Base-by-base conservation (phyloP, 2,888 invertebrate genomes). In the Plutella xylostella region DNA sequence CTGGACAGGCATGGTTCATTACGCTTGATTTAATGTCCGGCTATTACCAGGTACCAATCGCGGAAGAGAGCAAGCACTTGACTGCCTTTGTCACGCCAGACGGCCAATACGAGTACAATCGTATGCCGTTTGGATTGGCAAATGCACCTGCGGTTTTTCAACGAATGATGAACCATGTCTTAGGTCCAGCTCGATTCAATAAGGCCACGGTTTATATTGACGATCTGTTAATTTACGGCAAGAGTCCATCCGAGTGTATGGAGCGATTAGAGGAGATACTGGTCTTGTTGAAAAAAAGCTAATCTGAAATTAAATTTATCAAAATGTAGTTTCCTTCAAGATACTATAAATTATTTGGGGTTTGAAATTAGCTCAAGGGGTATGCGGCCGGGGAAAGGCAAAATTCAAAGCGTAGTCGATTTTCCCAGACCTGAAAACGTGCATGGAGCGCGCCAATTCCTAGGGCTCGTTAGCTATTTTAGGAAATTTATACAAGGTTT, bases 61-160 rank as follows among this genome's bases (percentile, higher is more conserved):
- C 42, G 7, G 42, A 46, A 18, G n/a, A 45, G 17, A 22, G 21
- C 22, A 43, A 43, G 15, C 45, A 35, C 25, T 22, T 46, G n/a
- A 68, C 64, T 0, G 61, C 63, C 0, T 65, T 68, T 39, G 54
- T 60, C 0, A 71, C 63, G 1, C 58, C 35, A 14, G 43, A 43
- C 18, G 43, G 34, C 4, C 43, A 43, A 9, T 67, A 47, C 40
- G 60, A 69, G 48, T 64, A 55, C 42, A 51, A 56, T 12, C 43
- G 54, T 1, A 60, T 67, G 59, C 60, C 63, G 3, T 72, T 67
- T 44, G 65, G 63, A 6, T 51, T 68, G 4, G 43, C 51, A 1
- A 67, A 66, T 42, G 60, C 69, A 0, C 62, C 63, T 11, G 50
- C 55, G 3, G 54, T 56, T 1, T 68, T 63, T 44, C 61, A 65